Evolutionary conservation across 2,113 vertebrate genomes (phyloP), one percentile per base, ranked within the genome.

Genomic region (Pseudorasbora parva): DNA sequence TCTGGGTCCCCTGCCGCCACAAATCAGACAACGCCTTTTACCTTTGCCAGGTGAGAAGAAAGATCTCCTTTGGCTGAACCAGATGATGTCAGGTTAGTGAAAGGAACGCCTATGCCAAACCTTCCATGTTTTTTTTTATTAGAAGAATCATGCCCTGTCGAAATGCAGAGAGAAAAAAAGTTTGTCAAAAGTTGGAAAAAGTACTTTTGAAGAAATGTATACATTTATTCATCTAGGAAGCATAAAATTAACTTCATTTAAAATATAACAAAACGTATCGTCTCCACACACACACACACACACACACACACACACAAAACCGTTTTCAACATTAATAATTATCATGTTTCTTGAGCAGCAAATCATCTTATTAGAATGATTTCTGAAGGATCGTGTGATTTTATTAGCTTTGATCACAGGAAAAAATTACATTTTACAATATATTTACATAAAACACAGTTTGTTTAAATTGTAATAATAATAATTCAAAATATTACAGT

Each of bases 21-120:
- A 72, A 23, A 21, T 6, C 69, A 72, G 33, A 47, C 17, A 54
- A 19, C 49, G 17, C 47, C 72, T 75, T 75, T 54, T 54, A 54
- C 47, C 47, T 75, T 56, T 51, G 23, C 43, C 71, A 73, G 71
- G 71, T 73, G 45, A 73, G 45, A 3, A 27, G 43, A 73, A 45
- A 15, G 23, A n/a, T 60, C 37, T 56, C 60, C 30, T 43, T 25
- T 81, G 43, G 25, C 54, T 73, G n/a, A 82, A 62, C 69, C 43
- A 30, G 54, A 64, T 33, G 3, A 54, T 74, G 43, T 41, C 49
- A 15, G 33, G 23, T 45, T 64, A 84, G 21, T 21, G 25, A 21
- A 21, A 84, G 68, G 41, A 79, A 79, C 15, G 54, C 54, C 51
- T 72, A 56, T 11, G 19, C 43, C 19, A 73, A 17, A 23, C 19